These are phyloP conservation scores for Microctenopoma stevenorrisi DNA, from an alignment of 2,797 vertebrate genomes.

Conservation along the genomic window DNA sequence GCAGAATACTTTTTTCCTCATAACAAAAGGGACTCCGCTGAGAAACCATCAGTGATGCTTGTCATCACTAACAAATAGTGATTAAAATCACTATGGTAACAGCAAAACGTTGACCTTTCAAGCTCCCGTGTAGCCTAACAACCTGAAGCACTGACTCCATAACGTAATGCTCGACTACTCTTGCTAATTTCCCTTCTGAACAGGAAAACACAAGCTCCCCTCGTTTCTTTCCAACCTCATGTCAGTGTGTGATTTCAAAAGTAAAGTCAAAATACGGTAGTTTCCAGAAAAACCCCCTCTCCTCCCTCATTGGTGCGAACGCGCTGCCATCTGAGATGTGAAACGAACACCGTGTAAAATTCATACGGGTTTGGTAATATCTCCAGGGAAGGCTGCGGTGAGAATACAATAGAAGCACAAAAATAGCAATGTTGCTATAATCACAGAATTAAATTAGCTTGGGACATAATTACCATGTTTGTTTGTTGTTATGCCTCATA, in stretches of 20 bases:
- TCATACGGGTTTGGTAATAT: slow-evolving; percentile 62
- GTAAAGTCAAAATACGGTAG: slow-evolving; percentile 47
- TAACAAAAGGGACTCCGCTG: slow-evolving; percentile 16
- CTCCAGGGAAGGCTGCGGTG: slow-evolving; percentile 62
- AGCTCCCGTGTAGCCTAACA: slow-evolving; percentile 12
- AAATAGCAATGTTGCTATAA: slow-evolving; percentile 81
- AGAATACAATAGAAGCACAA: slow-evolving; percentile 71
- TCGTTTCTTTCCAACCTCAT: slow-evolving; percentile 35
- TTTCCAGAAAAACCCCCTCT: slow-evolving; percentile 35
- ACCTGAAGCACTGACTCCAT: slow-evolving; percentile 30
- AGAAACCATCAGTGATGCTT: slow-evolving; percentile 14
- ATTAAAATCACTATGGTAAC: slow-evolving; percentile 39
- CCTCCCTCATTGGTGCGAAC: slow-evolving; percentile 42
- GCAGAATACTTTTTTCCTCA: background rate
- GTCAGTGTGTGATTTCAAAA: slow-evolving; percentile 62
- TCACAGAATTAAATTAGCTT: slow-evolving; percentile 85
- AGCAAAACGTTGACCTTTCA: slow-evolving; percentile 55
- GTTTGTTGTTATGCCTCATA: slow-evolving; percentile 82
- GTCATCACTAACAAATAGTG: slow-evolving; percentile 21
- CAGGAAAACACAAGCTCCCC: slow-evolving; percentile 26
- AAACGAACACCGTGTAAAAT: slow-evolving; percentile 67
- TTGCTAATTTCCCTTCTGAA: slow-evolving; percentile 65
- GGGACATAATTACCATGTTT: slow-evolving; percentile 87
- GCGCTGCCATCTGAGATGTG: slow-evolving; percentile 65
- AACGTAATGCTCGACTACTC: slow-evolving; percentile 39